Percentiles rank a stretch among this genome's conserved stretches.
Conservation (phyloP, 2,797 vertebrate species). For the Smutsia temminckii region DNA sequence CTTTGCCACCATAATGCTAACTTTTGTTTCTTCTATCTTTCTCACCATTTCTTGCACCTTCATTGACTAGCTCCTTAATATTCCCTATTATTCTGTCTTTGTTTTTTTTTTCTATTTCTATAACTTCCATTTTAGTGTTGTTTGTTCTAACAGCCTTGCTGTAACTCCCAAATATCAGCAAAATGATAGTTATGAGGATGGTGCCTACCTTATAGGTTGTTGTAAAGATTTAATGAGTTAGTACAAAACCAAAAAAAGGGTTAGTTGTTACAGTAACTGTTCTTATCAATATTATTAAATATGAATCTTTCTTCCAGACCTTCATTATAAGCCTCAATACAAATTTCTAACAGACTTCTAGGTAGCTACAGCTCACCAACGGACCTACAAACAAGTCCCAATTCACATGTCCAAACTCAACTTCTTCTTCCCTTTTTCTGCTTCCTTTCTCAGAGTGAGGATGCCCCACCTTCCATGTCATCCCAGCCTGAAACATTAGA, state of each 20-base stretch:
- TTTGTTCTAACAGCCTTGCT: neutral
- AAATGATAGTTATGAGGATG: neutral
- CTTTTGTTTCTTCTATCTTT: neutral
- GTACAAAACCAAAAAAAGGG: neutral
- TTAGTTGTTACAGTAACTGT: neutral
- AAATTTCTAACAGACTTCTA: neutral
- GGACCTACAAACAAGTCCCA: neutral
- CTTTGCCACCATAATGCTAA: neutral
- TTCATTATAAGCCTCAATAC: neutral
- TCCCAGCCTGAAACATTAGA: neutral
- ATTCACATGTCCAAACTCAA: neutral
- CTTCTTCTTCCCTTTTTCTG: accelerated
- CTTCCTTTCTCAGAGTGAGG: neutral
- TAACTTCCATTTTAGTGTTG: neutral
- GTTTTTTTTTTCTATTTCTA: neutral
- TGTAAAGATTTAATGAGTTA: neutral
- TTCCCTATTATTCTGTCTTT: neutral
- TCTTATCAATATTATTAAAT: neutral
- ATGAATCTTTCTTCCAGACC: neutral
- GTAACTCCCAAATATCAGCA: neutral
- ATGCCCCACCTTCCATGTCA: neutral
- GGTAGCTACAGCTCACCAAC: accelerated
- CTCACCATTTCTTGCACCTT: neutral
- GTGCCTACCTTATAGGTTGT: neutral
- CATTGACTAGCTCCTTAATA: neutral